Evolutionary conservation across 1,140 invertebrate species (phyloP).

Genomic region (Antheraea mylitta): DNA sequence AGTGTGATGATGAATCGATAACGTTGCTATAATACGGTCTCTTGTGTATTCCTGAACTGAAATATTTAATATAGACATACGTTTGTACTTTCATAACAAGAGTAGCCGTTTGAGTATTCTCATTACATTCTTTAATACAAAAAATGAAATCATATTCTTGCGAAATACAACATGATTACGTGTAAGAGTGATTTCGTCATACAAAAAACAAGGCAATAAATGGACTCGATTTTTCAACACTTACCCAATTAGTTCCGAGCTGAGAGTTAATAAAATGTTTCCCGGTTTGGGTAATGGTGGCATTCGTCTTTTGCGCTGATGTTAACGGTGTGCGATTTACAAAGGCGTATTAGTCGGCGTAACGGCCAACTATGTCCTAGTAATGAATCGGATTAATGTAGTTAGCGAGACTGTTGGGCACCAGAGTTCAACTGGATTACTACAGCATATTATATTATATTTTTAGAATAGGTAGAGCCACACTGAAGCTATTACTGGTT

Average conservation of each 20-base stretch:
- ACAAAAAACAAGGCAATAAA: constrained; percentile 9
- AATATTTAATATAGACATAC: no score
- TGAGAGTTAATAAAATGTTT: constrained; percentile 17
- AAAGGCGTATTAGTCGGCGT: background rate
- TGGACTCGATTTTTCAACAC: constrained; percentile 12
- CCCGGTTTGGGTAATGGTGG: constrained; percentile 12
- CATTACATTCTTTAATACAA: background rate
- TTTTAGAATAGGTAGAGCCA: no score
- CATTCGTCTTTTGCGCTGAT: constrained; percentile 8
- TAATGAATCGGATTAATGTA: background rate
- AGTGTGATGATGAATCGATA: no score
- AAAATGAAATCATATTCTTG: background rate
- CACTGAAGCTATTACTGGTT: no score
- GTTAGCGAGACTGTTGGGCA: background rate
- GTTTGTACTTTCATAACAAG: no score
- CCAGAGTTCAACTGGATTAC: background rate
- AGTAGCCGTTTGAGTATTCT: no score
- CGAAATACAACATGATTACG: constrained; percentile 1
- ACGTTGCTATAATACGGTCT: no score
- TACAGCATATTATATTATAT: background rate
- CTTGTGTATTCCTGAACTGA: no score
- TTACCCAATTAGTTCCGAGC: constrained; percentile 17
- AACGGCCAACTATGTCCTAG: background rate
- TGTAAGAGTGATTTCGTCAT: constrained; percentile 8
- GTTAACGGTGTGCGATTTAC: background rate